Conservation (phyloP, 2,888 invertebrate genomes). For the Pogonocherus hispidulus region DNA sequence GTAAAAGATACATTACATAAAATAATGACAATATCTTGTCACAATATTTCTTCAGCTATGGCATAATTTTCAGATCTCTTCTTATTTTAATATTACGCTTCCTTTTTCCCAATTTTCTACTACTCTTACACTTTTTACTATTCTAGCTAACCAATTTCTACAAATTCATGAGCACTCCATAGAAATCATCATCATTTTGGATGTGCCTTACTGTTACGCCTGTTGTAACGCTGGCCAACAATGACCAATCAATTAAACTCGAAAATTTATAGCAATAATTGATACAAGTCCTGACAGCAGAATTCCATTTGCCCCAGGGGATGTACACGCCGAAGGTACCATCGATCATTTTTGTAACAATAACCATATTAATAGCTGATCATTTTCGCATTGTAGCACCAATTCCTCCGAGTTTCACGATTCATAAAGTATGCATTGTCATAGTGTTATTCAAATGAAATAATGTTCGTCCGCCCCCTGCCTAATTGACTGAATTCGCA, state of each 20-base stretch:
- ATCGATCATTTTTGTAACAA: constrained; percentile 39
- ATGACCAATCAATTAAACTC: constrained; percentile 18
- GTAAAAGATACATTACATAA: too few species aligned
- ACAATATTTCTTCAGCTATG: too few species aligned
- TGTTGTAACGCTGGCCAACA: background rate
- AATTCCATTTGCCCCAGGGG: constrained; percentile 22
- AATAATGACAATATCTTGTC: too few species aligned
- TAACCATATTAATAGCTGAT: constrained; percentile 34
- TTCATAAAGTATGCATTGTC: constrained; percentile 33
- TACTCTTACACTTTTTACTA: too few species aligned
- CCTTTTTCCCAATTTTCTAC: too few species aligned
- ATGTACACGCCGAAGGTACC: constrained; percentile 1
- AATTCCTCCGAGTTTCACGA: constrained; percentile 34
- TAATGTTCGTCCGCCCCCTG: constrained; percentile 29
- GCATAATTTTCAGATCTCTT: too few species aligned
- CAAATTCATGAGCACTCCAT: too few species aligned
- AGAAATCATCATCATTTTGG: too few species aligned
- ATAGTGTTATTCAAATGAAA: constrained; percentile 29
- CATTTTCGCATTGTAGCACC: constrained; percentile 25
- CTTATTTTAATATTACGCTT: too few species aligned
- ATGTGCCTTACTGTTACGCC: background rate
- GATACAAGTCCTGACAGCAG: constrained; percentile 25
- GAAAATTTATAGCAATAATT: constrained; percentile 32
- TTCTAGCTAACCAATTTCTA: too few species aligned
- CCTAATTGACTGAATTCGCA: constrained; percentile 31